Evolutionary conservation across 2,113 vertebrate genomes (phyloP).

Genomic region (Carlito syrichta): DNA sequence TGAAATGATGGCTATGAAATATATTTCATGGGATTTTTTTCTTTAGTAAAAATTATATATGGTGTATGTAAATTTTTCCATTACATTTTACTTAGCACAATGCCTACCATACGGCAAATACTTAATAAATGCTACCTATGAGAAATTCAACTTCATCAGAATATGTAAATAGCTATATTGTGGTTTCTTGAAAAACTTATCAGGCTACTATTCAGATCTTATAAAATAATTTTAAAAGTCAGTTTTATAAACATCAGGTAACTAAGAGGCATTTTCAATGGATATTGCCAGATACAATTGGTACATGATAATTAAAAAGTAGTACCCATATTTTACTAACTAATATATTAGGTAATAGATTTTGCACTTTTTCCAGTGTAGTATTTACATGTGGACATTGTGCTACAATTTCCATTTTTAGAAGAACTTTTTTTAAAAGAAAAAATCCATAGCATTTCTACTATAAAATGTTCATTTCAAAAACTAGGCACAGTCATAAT

Average conservation of each 20-base stretch:
- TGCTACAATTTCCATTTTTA: neutral
- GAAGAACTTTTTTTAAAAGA: neutral
- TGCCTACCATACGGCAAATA: neutral
- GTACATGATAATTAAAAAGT: neutral
- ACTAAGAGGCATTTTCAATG: neutral
- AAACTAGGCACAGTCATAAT: neutral
- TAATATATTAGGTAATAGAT: neutral
- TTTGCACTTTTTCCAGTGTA: neutral
- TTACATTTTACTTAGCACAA: neutral
- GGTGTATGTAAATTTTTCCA: neutral
- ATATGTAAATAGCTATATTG: neutral
- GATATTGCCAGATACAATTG: neutral
- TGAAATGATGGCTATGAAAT: neutral
- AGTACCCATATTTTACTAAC: neutral
- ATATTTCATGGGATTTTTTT: neutral
- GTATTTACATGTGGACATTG: neutral
- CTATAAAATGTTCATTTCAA: constrained; percentile 24
- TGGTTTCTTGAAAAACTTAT: neutral
- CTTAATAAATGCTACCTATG: neutral
- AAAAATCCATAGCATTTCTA: neutral
- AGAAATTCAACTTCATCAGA: neutral
- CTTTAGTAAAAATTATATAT: neutral
- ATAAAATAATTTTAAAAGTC: neutral
- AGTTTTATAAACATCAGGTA: neutral
- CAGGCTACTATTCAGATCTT: neutral